Evolutionary conservation across 2,797 vertebrate genomes (phyloP).

Genomic region (Pseudochirops corinnae): DNA sequence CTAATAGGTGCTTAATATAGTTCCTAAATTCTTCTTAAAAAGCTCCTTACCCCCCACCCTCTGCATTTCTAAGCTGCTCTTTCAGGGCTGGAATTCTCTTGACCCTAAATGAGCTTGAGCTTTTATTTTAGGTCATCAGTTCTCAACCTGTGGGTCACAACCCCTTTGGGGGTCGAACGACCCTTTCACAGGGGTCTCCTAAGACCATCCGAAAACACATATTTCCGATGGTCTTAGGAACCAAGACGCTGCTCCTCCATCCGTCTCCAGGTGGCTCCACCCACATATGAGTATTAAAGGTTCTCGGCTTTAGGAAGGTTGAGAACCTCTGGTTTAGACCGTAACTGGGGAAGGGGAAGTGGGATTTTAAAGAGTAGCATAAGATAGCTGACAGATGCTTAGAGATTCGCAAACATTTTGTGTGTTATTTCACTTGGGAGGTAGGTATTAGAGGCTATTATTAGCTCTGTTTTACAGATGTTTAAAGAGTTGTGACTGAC

Average conservation of each 20-base stretch:
- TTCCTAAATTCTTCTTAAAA: neutral
- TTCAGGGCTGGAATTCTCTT: conserved; percentile 14
- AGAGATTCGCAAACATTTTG: neutral
- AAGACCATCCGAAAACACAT: no score
- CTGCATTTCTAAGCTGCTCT: neutral
- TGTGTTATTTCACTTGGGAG: neutral
- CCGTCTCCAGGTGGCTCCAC: no score
- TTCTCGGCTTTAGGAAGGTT: neutral
- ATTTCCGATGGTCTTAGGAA: no score
- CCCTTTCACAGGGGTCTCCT: no score
- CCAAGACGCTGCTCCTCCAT: no score
- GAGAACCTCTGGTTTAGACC: neutral
- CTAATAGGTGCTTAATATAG: neutral
- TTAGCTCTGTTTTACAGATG: neutral
- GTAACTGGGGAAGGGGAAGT: neutral
- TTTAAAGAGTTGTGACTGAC: neutral
- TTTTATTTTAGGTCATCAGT: neutral
- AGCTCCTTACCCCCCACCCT: neutral
- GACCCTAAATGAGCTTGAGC: neutral
- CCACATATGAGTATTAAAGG: neutral
- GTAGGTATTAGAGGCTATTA: neutral
- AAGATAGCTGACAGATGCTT: neutral
- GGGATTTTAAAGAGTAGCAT: conserved; percentile 7
- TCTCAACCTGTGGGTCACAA: no score
- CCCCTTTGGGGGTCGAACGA: no score